These are phyloP conservation scores for Anabas testudineus DNA, from an alignment of 2,797 vertebrate species.

Conservation along the genomic window DNA sequence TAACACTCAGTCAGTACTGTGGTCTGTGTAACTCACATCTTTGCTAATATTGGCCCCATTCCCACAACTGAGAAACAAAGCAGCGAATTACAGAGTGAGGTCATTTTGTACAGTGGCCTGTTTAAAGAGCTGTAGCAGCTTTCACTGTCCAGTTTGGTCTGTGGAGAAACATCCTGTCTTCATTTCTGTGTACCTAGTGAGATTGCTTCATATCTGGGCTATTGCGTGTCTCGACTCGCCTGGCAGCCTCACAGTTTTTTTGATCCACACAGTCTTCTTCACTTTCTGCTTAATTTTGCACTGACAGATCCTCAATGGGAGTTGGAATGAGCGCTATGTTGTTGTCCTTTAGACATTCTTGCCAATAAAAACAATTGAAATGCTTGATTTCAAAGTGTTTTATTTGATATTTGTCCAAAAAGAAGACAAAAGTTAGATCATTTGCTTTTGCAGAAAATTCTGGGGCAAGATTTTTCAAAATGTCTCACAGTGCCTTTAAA, in stretches of 20 bases:
- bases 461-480: too few species aligned
- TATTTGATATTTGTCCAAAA: background rate
- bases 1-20: background rate
- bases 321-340: constrained; percentile 12
- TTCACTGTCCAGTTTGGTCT: constrained; percentile 15
- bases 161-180: constrained; percentile 17
- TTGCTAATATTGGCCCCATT: constrained; percentile 30
- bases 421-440: background rate
- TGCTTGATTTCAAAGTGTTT: too few species aligned
- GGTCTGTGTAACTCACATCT: constrained; percentile 1
- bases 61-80: constrained; percentile 44
- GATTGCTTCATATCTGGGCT: constrained; percentile 38
- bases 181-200: constrained; percentile 32
- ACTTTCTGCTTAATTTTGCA: constrained; percentile 26
- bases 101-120: constrained; percentile 32
- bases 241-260: constrained; percentile 35
- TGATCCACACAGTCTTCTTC: constrained; percentile 34
- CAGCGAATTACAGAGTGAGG: constrained; percentile 17
- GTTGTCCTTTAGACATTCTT: constrained; percentile 1
- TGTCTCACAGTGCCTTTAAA: background rate
- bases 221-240: constrained; percentile 55
- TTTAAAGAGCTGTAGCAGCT: constrained; percentile 25
- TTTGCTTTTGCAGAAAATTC: background rate
- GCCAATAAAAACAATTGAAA: constrained; percentile 1
- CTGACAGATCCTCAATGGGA: constrained; percentile 24